Base-by-base conservation (phyloP, 2,113 vertebrate genomes). In the Heteronetta atricapilla region DNA sequence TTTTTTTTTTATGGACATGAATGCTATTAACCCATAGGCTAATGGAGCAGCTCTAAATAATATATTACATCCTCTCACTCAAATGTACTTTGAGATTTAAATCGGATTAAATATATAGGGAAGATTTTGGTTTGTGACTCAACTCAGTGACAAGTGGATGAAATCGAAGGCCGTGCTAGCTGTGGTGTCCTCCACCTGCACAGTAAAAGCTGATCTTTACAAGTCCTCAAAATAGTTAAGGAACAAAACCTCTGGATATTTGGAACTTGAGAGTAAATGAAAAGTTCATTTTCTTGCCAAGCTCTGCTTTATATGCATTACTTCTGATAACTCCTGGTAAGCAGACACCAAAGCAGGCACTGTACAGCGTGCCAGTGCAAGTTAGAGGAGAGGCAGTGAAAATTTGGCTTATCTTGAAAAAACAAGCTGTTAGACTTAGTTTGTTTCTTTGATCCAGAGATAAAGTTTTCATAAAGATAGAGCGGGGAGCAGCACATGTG, bases 401-500 rank as follows among this genome's bases (percentile, higher is more conserved):
- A 89, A 63, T 60, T 11, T 86, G 86, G n/a, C 90, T 92, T 79
- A 85, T 64, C 91, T 94, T 87, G 46, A 58, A 76, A 89, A 90
- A 79, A 44, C 25, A 66, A 66, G 36, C 28, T 55, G 13, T 73
- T 60, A 50, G 55, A 48, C 0, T 2, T 1, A 80, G 88, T 91
- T 77, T 80, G 8, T 81, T 94, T 44, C 89, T 93, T 95, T 82
- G 63, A 93, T 96, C 70, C 72, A 80, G 36, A 68, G 81, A 58
- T 13, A 78, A 25, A 89, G 70, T 67, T 88, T 88, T 75, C 38
- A 48, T 64, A 68, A 70, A 93, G 77, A 92, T 26, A 76, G n/a
- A 93, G 22, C 33, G n/a, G n/a, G 73, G 76, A 84, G 60, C 56
- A n/a, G 66, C 10, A 31, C 17, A 14, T 60, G 60, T 88, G 36